Evolutionary conservation across 2,888 invertebrate species (phyloP), one percentile per base, ranked within the genome.

Genomic region (Diaphora mendica): DNA sequence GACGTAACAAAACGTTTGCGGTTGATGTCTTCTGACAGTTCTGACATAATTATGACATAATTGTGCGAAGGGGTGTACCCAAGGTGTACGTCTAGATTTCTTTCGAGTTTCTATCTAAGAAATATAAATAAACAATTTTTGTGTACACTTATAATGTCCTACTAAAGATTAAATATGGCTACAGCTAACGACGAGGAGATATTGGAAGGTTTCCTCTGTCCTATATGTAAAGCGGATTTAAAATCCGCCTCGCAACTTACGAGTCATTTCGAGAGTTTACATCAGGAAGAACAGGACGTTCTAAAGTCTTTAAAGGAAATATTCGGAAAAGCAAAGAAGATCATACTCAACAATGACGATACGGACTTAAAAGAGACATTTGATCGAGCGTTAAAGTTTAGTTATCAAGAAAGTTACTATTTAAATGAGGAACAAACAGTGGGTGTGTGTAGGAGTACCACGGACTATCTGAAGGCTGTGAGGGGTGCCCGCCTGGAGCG

Each of bases 151-250:
- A 73, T 59, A 77, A 79, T 84, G 82, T 70, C 64, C 55, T 64
- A 77, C 66, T 82, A 78, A 78, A 66, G 26, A 64, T 62, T 69
- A 80, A 89, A 79, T 66, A 95, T 95, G 95, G 95, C 95, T 77
- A 82, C 92, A 74, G 88, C 93, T 76, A 93, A 95, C 78, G 96
- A 95, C 70, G 96, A 96, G 64, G 96, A 97, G 86, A 97, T 98
- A 83, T 95, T 98, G 77, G 99, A 99, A 93, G 99, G 99, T 9
- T 99, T 99, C 90, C 96, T 99, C 17, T 99, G 99, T 91, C 99
- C 99, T 0, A 98, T 99, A 86, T 99, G 99, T 89, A 98, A 98
- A 94, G 97, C 97, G 62, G 99, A 99, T 91, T 96, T 99, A 68
- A 98, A 98, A 89, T 98, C 98, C 23, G 97, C 98, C 11, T 96